Percentiles rank a stretch among this genome's conserved stretches.
phyloP scores from a whole-genome alignment of 2,888 invertebrate genomes.

The Caenorhabditis sinica region DNA sequence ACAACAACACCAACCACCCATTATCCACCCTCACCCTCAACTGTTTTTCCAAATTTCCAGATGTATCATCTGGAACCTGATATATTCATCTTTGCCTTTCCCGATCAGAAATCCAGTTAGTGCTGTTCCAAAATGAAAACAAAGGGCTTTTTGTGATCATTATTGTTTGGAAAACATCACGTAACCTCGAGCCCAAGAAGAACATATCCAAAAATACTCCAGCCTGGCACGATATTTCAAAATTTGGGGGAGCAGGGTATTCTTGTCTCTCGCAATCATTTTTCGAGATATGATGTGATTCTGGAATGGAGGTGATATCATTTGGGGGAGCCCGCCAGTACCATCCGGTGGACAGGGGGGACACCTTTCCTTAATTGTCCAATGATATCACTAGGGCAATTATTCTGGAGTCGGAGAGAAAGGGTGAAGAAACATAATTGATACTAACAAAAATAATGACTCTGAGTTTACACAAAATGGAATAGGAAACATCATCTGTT shows the following conservation, averaged over 20 bases:
- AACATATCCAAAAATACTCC: constrained; percentile 7
- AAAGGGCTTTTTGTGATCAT: neutral
- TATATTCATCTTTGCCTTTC: neutral
- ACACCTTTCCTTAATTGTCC: constrained; percentile 32
- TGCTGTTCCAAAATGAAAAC: neutral
- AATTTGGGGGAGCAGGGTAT: neutral
- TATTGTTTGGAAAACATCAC: constrained; percentile 4
- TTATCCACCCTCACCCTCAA: too few relatives aligned
- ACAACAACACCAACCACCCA: neutral
- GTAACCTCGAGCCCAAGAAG: neutral
- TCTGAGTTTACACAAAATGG: neutral
- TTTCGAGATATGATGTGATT: constrained; percentile 40
- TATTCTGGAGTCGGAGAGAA: neutral
- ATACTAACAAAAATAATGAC: constrained; percentile 31
- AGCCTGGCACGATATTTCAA: constrained; percentile 8
- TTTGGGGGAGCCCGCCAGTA: neutral
- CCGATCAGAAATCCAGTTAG: neutral
- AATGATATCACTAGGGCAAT: constrained; percentile 45
- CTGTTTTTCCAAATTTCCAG: neutral
- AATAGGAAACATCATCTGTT: constrained; percentile 15
- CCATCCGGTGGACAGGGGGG: constrained; percentile 28
- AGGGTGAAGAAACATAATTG: constrained; percentile 24
- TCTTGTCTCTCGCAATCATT: neutral
- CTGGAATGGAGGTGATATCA: constrained; percentile 35
- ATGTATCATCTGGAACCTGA: too few relatives aligned